Conservation (phyloP, 2,797 vertebrate genomes). For the Iguana delicatissima region DNA sequence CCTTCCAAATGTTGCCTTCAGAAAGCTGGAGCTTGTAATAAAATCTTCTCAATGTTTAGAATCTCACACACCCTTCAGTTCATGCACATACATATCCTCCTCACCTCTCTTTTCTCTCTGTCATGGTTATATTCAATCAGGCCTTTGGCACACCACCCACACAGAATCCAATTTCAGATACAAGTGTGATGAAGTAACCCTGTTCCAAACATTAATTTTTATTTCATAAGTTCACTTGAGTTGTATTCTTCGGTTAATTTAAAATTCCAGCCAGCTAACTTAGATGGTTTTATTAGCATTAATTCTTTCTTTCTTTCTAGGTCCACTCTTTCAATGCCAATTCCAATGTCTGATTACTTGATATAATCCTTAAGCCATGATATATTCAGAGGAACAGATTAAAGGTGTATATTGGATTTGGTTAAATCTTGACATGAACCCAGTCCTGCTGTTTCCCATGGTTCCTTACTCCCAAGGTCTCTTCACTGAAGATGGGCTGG, state of each 20-base stretch:
- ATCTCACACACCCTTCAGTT: conserved; percentile 42
- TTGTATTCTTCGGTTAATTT: conserved; percentile 36
- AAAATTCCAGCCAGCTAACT: conserved; percentile 31
- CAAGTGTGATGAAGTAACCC: not conserved
- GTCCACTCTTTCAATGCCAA: conserved; percentile 1
- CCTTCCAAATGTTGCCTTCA: conserved; percentile 68
- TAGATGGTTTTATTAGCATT: conserved; percentile 25
- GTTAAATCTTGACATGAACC: not conserved
- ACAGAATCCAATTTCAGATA: conserved; percentile 21
- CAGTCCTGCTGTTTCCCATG: not conserved
- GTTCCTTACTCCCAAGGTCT: too few relatives aligned
- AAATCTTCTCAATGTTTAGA: conserved; percentile 45
- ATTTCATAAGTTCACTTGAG: conserved; percentile 28
- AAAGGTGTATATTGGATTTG: not conserved
- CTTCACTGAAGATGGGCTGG: too few relatives aligned
- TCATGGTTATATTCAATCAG: conserved; percentile 32
- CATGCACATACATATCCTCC: conserved; percentile 14
- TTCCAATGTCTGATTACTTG: not conserved
- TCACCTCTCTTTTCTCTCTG: conserved; percentile 14
- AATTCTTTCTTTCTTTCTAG: not conserved
- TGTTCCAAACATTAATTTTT: conserved; percentile 44
- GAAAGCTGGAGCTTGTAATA: conserved; percentile 63
- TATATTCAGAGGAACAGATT: not conserved
- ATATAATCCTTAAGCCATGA: not conserved
- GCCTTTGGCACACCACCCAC: not conserved